These are phyloP conservation scores for Candoia aspera DNA, from an alignment of 2,113 vertebrate genomes.

Conservation along the genomic window DNA sequence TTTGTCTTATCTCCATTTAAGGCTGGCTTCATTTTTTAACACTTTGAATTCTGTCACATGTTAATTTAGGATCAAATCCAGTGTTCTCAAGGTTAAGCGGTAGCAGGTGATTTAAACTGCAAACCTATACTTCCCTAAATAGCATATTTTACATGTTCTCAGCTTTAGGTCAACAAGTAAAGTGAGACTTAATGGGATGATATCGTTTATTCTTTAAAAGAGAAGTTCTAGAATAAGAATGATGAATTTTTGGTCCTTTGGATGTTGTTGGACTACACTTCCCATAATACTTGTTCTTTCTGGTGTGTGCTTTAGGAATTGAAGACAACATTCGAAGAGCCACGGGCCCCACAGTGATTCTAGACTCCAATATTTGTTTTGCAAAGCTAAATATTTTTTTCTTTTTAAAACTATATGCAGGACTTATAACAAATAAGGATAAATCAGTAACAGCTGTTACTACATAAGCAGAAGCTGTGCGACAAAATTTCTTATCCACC, in stretches of 20 bases:
- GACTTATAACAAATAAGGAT: neutral
- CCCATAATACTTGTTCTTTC: neutral
- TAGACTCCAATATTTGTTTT: neutral
- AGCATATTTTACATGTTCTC: neutral
- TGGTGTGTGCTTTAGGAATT: neutral
- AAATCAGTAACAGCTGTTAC: neutral
- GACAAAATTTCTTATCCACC: neutral
- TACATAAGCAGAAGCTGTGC: neutral
- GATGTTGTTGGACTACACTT: neutral
- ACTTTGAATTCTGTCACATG: constrained; percentile 14
- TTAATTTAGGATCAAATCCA: neutral
- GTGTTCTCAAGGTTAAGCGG: neutral
- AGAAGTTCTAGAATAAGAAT: neutral
- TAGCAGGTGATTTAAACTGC: neutral
- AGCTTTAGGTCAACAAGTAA: neutral
- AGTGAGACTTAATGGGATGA: neutral
- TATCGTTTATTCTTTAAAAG: neutral
- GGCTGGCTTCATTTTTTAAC: neutral
- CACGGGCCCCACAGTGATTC: too few relatives aligned
- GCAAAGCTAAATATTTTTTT: neutral
- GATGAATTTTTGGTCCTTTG: neutral
- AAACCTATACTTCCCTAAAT: neutral
- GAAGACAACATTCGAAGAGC: neutral
- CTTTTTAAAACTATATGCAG: neutral
- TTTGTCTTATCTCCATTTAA: neutral